Percentiles rank a stretch among this genome's conserved stretches.
These are phyloP conservation scores for Hydropotes inermis DNA, from an alignment of 2,113 vertebrate genomes.

Conservation along the genomic window DNA sequence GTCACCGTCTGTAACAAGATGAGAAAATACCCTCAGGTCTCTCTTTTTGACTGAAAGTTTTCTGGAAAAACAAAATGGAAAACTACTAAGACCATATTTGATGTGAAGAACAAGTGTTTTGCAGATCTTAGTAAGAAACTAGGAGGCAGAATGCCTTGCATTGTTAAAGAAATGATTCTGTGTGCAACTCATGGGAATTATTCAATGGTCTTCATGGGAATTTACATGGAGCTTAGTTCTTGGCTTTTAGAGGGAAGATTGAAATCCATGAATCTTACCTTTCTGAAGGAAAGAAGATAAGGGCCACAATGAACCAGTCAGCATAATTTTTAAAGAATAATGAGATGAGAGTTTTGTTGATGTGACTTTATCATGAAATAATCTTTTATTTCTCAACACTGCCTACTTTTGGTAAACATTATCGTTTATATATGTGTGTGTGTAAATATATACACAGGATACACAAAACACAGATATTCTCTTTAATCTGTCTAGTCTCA, in stretches of 20 bases:
- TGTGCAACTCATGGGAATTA: background rate
- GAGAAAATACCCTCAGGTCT: conserved; percentile 50
- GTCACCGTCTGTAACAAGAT: conserved; percentile 30
- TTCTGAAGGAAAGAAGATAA: background rate
- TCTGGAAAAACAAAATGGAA: conserved; percentile 27
- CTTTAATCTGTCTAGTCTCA: background rate
- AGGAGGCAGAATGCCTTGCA: background rate
- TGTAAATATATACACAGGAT: background rate
- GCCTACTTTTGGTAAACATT: background rate
- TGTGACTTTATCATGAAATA: background rate
- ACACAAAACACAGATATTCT: background rate
- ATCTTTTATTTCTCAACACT: background rate
- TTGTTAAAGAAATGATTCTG: background rate
- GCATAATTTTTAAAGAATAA: background rate
- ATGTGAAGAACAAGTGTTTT: background rate
- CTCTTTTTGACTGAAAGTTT: background rate
- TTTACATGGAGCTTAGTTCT: background rate
- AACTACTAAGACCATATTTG: background rate
- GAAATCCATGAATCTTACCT: background rate
- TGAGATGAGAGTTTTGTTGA: background rate
- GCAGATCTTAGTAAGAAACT: background rate
- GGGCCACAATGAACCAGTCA: background rate
- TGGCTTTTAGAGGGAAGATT: background rate
- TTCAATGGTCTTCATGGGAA: background rate
- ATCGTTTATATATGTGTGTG: background rate